Conservation (phyloP, 2,113 vertebrate species). For the Uropsilus gracilis region DNA sequence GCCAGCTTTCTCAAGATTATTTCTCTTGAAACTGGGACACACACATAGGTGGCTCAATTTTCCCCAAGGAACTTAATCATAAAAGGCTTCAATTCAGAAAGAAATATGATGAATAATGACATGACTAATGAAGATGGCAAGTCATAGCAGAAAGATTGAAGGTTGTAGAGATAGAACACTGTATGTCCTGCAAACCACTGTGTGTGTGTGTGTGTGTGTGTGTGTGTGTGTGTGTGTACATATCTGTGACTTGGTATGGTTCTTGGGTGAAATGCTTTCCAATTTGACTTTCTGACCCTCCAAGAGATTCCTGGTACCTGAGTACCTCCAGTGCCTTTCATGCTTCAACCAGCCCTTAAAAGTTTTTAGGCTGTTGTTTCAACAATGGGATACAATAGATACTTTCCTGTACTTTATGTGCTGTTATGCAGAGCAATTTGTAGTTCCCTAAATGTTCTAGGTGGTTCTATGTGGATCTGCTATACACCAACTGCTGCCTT, state of each 20-base stretch:
- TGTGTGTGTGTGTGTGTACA: neutral
- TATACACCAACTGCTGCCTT: neutral
- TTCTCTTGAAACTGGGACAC: neutral
- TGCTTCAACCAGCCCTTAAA: neutral
- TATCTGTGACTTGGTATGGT: neutral
- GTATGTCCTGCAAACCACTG: neutral
- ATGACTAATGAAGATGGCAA: neutral
- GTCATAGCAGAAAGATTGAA: neutral
- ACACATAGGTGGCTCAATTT: neutral
- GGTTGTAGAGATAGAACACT: neutral
- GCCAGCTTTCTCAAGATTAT: neutral
- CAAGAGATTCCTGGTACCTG: neutral
- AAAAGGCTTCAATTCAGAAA: neutral
- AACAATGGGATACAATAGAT: neutral
- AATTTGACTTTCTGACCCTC: neutral
- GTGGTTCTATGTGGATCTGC: neutral
- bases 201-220: neutral
- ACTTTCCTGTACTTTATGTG: neutral
- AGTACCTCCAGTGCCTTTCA: neutral
- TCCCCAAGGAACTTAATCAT: neutral
- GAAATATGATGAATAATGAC: neutral
- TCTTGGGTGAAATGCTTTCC: neutral
- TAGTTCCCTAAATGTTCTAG: neutral
- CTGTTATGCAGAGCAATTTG: neutral
- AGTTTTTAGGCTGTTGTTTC: slow-evolving; percentile 4